phyloP scores from a whole-genome alignment of 2,888 invertebrate species.

The Drosophila anceps region DNA sequence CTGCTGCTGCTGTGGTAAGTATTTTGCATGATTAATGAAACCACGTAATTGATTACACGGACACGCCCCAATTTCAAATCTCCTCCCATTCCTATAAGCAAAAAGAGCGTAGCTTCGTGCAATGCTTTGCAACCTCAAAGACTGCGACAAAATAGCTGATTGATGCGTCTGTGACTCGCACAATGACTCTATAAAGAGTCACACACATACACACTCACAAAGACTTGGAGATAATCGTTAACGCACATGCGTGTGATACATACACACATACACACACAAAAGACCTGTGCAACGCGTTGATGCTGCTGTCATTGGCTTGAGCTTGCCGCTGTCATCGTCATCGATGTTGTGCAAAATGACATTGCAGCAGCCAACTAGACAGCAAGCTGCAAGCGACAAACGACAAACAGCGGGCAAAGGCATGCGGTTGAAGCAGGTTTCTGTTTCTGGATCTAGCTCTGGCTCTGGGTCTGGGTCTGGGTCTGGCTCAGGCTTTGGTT shows the following conservation, averaged over 20 bases:
- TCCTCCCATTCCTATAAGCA: background rate
- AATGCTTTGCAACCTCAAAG: slow-evolving; percentile 50
- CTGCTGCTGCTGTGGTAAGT: slow-evolving; percentile 38
- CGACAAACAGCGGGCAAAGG: slow-evolving; percentile 13
- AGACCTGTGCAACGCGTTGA: slow-evolving; percentile 15
- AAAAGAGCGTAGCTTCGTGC: slow-evolving; percentile 43
- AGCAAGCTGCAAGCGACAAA: slow-evolving; percentile 15
- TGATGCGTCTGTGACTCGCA: slow-evolving; percentile 60
- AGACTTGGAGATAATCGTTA: slow-evolving; percentile 18
- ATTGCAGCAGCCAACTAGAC: slow-evolving; percentile 48
- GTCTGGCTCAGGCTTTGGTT: slow-evolving; percentile 39
- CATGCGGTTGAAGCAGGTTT: slow-evolving; percentile 12
- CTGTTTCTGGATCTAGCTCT: background rate
- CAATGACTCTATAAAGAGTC: slow-evolving; percentile 48
- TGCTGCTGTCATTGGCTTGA: slow-evolving; percentile 51
- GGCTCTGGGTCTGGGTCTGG: background rate
- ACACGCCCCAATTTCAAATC: slow-evolving; percentile 41
- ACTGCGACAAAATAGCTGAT: slow-evolving; percentile 64
- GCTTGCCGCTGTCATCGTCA: slow-evolving; percentile 68
- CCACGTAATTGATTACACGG: slow-evolving; percentile 74
- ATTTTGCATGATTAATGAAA: slow-evolving; percentile 81
- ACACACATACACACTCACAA: slow-evolving; percentile 18
- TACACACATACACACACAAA: slow-evolving; percentile 1
- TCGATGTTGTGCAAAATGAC: slow-evolving; percentile 46
- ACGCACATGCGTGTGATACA: slow-evolving; percentile 53